These are phyloP conservation scores for Wasmannia auropunctata DNA, from an alignment of 1,140 invertebrate species.

Conservation along the genomic window DNA sequence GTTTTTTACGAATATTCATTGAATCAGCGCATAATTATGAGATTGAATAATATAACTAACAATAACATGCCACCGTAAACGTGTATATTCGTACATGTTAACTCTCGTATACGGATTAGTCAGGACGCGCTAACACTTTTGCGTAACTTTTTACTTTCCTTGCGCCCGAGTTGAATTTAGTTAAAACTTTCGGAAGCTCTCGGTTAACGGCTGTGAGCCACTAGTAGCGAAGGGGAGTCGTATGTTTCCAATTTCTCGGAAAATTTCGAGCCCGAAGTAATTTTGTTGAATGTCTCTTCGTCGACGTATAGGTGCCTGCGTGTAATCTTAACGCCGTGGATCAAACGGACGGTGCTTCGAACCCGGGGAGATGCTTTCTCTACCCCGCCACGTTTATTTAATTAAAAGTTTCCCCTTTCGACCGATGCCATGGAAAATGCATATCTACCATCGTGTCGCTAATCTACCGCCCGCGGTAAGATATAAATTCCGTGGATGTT, in stretches of 20 bases:
- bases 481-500: constrained; percentile 48
- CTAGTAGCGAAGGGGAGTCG: constrained; percentile 38
- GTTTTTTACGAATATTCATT: not conserved
- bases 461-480: constrained; percentile 41
- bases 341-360: constrained; percentile 21
- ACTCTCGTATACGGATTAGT: constrained; percentile 53
- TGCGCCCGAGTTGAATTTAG: constrained; percentile 62
- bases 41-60: constrained; percentile 46
- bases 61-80: constrained; percentile 11
- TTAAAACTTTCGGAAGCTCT: constrained; percentile 67
- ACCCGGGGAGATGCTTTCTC: not conserved
- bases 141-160: constrained; percentile 64
- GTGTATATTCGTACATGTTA: constrained; percentile 34
- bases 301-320: not conserved
- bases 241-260: constrained; percentile 59
- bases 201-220: constrained; percentile 47
- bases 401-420: constrained; percentile 50
- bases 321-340: constrained; percentile 32
- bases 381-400: constrained; percentile 34
- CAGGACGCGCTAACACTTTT: constrained; percentile 53
- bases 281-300: constrained; percentile 56
- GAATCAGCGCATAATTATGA: constrained; percentile 7
- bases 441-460: constrained; percentile 9
- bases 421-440: constrained; percentile 28
- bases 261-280: constrained; percentile 57